These are phyloP conservation scores for Pollenia griseotomentosa DNA, from an alignment of 2,888 invertebrate genomes.

Conservation along the genomic window DNA sequence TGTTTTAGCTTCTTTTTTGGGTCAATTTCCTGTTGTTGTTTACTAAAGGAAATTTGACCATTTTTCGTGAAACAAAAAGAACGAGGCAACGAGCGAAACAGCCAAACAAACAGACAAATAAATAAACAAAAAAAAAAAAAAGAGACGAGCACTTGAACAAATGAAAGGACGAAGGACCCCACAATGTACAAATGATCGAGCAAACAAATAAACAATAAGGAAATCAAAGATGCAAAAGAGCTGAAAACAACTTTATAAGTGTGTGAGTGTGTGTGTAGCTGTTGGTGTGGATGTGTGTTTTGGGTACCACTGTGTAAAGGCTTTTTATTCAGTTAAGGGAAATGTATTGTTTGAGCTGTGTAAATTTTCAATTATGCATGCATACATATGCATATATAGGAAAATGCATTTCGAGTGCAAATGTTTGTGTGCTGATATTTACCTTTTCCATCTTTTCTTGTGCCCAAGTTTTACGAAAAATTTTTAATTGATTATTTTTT, in stretches of 20 bases:
- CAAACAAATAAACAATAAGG: constrained; percentile 51
- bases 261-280: not conserved
- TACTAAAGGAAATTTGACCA: constrained; percentile 71
- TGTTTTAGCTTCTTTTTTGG: constrained; percentile 59
- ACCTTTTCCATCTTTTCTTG: not conserved
- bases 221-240: constrained; percentile 58
- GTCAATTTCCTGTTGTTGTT: constrained; percentile 72
- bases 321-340: constrained; percentile 22
- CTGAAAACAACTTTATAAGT: constrained; percentile 35
- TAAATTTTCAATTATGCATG: constrained; percentile 62
- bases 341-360: constrained; percentile 35
- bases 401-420: not conserved
- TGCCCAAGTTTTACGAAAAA: not conserved
- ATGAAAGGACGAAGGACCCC: constrained; percentile 18
- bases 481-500: constrained; percentile 5
- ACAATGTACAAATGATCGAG: not conserved
- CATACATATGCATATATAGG: not conserved
- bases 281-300: constrained; percentile 4
- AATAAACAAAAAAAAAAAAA: constrained; percentile 6
- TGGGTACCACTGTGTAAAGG: not conserved
- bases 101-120: constrained; percentile 33
- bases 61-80: constrained; percentile 68
- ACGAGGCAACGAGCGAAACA: constrained; percentile 10
- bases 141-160: not conserved
- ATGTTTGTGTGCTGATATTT: not conserved